Conservation (phyloP, 2,113 vertebrate species). For the Menura novaehollandiae region DNA sequence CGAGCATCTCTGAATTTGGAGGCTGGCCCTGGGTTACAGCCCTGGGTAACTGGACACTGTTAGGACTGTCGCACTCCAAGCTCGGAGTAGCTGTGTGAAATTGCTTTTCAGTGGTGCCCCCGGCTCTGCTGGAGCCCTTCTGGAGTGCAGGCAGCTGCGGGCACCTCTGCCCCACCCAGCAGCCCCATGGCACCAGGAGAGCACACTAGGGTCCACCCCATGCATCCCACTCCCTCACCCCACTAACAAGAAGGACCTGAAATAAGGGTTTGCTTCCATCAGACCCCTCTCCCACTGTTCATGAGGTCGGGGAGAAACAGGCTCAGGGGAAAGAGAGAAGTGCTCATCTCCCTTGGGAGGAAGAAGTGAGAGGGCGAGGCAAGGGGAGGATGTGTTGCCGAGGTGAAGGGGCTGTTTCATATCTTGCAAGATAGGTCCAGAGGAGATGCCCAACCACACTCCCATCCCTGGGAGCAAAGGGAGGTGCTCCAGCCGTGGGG, state of each 20-base stretch:
- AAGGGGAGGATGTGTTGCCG: rapidly evolving
- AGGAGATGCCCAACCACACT: not conserved
- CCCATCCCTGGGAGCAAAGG: rapidly evolving
- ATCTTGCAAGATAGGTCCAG: not conserved
- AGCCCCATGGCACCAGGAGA: rapidly evolving
- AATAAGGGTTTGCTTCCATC: not conserved
- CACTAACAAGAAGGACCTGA: not conserved
- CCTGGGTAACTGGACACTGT: not conserved
- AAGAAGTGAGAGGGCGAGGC: not conserved
- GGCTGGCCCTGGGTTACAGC: not conserved
- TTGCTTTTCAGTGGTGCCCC: rapidly evolving
- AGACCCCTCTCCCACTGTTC: not conserved
- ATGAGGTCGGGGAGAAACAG: not conserved
- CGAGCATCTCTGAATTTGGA: rapidly evolving
- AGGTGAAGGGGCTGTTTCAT: not conserved
- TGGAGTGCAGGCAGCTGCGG: not conserved
- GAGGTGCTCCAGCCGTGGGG: rapidly evolving
- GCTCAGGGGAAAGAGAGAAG: not conserved
- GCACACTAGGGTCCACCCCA: too few species aligned
- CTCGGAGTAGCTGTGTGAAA: not conserved
- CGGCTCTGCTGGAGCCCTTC: not conserved
- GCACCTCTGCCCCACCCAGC: too few species aligned
- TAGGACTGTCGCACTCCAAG: not conserved
- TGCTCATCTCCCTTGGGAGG: not conserved
- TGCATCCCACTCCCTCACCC: rapidly evolving